Conservation (phyloP, 2,888 invertebrate species). For the Netelia virgata region DNA sequence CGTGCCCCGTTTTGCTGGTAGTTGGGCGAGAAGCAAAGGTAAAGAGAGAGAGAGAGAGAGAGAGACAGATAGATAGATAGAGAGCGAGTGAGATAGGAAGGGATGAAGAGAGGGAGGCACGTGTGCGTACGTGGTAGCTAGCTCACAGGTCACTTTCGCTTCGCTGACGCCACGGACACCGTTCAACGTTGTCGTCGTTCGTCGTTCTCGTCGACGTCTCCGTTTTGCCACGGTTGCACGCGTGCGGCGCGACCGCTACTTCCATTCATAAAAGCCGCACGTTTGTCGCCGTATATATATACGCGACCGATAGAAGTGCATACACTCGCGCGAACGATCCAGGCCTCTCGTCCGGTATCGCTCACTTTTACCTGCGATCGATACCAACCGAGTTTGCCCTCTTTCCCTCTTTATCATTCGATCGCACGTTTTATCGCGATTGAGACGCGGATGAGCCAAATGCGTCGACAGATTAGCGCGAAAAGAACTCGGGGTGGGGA, state of each 20-base stretch:
- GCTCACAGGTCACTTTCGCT: conserved; percentile 67
- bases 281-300: conserved; percentile 26
- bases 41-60: conserved; percentile 14
- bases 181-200: conserved; percentile 22
- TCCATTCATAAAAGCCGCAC: conserved; percentile 79
- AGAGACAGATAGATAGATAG: conserved; percentile 8
- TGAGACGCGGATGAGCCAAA: no score
- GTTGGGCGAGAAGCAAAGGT: conserved; percentile 25
- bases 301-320: conserved; percentile 17
- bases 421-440: conserved; percentile 1
- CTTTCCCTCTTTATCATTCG: conserved; percentile 45
- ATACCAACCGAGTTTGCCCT: conserved; percentile 30
- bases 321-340: conserved; percentile 1
- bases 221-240: conserved; percentile 54
- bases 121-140: conserved; percentile 66
- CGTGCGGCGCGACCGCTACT: conserved; percentile 72
- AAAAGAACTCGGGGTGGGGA: neutral
- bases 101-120: conserved; percentile 54
- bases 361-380: conserved; percentile 1
- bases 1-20: conserved; percentile 48
- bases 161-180: conserved; percentile 48
- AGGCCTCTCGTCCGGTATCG: neutral
- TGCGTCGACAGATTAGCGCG: neutral
- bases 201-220: conserved; percentile 22
- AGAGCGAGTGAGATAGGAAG: conserved; percentile 25